These are phyloP conservation scores for Epinephelus coioides DNA, from an alignment of 2,797 vertebrate genomes.

Conservation along the genomic window DNA sequence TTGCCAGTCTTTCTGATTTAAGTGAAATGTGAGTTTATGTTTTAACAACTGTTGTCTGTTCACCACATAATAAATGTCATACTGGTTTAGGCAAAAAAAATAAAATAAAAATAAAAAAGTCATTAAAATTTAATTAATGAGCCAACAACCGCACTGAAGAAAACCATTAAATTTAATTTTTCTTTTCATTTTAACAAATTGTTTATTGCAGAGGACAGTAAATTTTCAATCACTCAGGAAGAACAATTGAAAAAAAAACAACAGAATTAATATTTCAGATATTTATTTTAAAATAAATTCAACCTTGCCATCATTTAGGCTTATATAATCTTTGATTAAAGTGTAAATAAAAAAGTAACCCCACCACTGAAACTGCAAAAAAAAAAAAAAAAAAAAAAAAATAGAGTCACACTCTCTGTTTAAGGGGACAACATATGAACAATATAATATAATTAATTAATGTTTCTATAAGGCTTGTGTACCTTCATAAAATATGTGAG, in stretches of 20 bases:
- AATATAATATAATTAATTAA: too few relatives aligned
- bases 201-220: background rate
- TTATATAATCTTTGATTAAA: background rate
- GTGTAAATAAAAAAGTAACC: background rate
- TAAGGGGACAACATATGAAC: background rate
- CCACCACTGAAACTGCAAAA: background rate
- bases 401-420: background rate
- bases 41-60: background rate
- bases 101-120: background rate
- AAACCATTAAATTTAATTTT: background rate
- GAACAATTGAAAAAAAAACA: background rate
- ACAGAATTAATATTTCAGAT: slow-evolving; percentile 5
- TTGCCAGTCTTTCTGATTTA: background rate
- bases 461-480: too few relatives aligned
- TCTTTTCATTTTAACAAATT: background rate
- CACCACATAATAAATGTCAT: background rate
- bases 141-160: background rate
- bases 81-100: background rate
- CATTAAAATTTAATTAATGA: background rate
- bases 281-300: background rate
- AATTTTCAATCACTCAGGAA: background rate
- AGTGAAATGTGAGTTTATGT: background rate
- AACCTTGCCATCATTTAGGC: too few relatives aligned
- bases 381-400: background rate
- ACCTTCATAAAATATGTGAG: background rate